phyloP scores from a whole-genome alignment of 30 jellyfish, hydroid and myxozoan species.

The Nemopilema nomurai region DNA sequence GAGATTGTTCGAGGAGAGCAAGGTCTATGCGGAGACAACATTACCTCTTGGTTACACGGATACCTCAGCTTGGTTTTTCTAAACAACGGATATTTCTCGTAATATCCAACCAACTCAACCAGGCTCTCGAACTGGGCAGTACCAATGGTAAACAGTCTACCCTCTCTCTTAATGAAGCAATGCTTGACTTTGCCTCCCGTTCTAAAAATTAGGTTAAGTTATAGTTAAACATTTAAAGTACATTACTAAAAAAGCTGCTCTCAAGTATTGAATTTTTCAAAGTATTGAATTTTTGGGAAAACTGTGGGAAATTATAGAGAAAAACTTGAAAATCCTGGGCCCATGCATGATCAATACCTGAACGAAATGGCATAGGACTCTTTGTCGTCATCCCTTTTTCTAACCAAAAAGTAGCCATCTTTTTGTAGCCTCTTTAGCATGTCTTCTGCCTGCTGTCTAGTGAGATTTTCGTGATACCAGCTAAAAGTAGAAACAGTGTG shows the following conservation, averaged over 20 bases:
- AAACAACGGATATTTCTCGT: slow-evolving; percentile 89
- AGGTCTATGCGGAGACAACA: slow-evolving; percentile 14
- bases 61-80: slow-evolving; percentile 86
- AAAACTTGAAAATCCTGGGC: too few relatives aligned
- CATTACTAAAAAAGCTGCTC: too few relatives aligned
- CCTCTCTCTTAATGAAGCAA: slow-evolving; percentile 92
- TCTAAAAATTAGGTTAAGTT: slow-evolving; percentile 14
- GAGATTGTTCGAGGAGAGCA: too few relatives aligned
- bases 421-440: slow-evolving; percentile 91
- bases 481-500: background rate
- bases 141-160: slow-evolving; percentile 93
- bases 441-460: slow-evolving; percentile 97
- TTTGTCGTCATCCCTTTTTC: slow-evolving; percentile 79
- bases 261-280: too few relatives aligned
- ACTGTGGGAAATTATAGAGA: too few relatives aligned
- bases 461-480: slow-evolving; percentile 95
- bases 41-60: slow-evolving; percentile 94
- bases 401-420: slow-evolving; percentile 93
- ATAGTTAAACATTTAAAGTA: too few relatives aligned
- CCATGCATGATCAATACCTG: slow-evolving; percentile 72
- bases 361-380: slow-evolving; percentile 97
- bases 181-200: slow-evolving; percentile 95
- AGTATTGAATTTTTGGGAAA: too few relatives aligned
- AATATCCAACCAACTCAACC: slow-evolving; percentile 81
- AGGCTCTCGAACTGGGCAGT: slow-evolving; percentile 97